Evolutionary conservation across 1,140 invertebrate species (phyloP), one percentile per base, ranked within the genome.

Genomic region (Pinna nobilis): DNA sequence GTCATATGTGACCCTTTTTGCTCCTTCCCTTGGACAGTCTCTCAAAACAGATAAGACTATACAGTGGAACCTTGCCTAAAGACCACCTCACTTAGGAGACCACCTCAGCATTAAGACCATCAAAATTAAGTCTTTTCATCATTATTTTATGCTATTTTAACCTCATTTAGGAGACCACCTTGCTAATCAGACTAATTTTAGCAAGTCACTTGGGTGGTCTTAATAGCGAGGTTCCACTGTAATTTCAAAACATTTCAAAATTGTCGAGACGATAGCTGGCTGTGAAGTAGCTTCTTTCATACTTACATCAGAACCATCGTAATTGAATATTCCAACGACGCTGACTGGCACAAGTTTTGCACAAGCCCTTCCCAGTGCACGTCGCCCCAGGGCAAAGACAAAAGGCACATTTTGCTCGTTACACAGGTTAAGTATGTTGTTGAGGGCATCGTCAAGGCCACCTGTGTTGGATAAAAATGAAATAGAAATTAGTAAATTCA

Each of bases 281-380:
- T 11, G n/a, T 13, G 41, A n/a, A n/a, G 32, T 33, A n/a, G 23
- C 7, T 13, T 11, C 25, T 13, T 32, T 18, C 33, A 37, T 1
- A 32, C 93, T 94, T 93, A 92, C 91, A 82, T 92, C 91, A n/a
- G 88, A 87, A 11, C 91, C 91, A 65, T 89, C 86, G 80, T 92
- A 92, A 86, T 91, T 92, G 61, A 91, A 89, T 18, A 92, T 88
- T 23, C 91, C 92, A 28, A 92, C 87, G 11, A 91, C 91, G 80
- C 90, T 91, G 49, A 91, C 89, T 18, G 90, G 88, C 25, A 91
- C 91, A 50, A 90, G 88, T 78, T 91, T 91, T 44, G 90, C 88
- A 69, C 90, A 90, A 28, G 90, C 87, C 60, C 90, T 86, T 9
- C 91, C 91, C n/a, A 92, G 84, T 15, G 89, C 89, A 37, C 90